Base-by-base conservation (phyloP, 1,140 invertebrate species). In the Drosophila pruinosa region DNA sequence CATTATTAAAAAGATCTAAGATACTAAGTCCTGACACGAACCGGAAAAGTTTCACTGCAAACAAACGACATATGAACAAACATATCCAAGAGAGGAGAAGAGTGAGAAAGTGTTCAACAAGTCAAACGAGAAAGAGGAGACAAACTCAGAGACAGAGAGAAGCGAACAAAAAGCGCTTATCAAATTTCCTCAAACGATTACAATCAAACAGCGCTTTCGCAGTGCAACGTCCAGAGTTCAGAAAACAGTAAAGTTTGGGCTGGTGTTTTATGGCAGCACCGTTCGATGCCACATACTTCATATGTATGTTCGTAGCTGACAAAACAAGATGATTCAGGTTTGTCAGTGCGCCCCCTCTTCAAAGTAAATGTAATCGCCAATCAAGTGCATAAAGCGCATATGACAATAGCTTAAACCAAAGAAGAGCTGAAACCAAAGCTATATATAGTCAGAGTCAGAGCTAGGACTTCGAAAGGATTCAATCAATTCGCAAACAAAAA, bases 151-250 rank as follows among this genome's bases (percentile, higher is more conserved):
- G 21, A 14, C 24, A 59, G 34, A 54, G 54, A 50, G 34, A 62
- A 48, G 76, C 43, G 59, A 72, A 86, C 47, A 85, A 81, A 86
- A 81, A 86, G 78, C 75, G 78, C 82, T 89, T 89, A 72, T 89
- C 83, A 89, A 88, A 88, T 88, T 88, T 89, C 83, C 82, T 82
- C 82, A 88, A 88, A 82, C 83, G 82, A 82, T 76, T 78, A 82
- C 82, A 89, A 88, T 86, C 82, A 82, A 75, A 75, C 73, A 72
- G 63, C 71, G 47, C 43, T 62, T 47, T 15, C 28, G 63, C 68
- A 65, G 53, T 48, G n/a, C 59, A 45, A 34, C 54, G 24, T 43
- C 57, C 38, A 26, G 7, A 58, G 56, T 19, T 14, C 21, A n/a
- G 14, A 57, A 4, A 4, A 7, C 19, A 2, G 5, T n/a, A n/a